These are phyloP conservation scores for Xanthostigma xanthostigma DNA, from an alignment of 2,888 invertebrate species.

Conservation along the genomic window DNA sequence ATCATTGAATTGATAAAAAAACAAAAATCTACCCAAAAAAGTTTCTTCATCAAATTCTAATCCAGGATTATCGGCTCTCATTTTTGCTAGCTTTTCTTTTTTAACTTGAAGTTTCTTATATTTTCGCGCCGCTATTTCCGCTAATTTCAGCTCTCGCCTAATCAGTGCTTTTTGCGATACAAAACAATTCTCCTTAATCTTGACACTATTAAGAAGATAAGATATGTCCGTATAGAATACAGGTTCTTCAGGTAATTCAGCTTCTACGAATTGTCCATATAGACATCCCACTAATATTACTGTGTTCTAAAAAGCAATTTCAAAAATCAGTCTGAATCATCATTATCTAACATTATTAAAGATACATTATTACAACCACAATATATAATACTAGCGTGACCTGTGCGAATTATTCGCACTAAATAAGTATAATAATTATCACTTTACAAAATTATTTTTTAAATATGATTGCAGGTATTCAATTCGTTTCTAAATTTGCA, in stretches of 20 bases:
- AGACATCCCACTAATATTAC: slow-evolving; percentile 38
- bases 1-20: too few relatives aligned
- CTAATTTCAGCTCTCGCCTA: slow-evolving; percentile 39
- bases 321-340: too few relatives aligned
- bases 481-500: too few relatives aligned
- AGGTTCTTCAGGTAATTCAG: slow-evolving; percentile 29
- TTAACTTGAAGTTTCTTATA: slow-evolving; percentile 34
- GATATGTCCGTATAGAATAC: slow-evolving; percentile 30
- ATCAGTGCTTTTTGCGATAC: slow-evolving; percentile 43
- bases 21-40: slow-evolving; percentile 35
- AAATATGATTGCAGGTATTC: too few relatives aligned
- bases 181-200: slow-evolving; percentile 31
- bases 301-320: slow-evolving; percentile 19
- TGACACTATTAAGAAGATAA: slow-evolving; percentile 26
- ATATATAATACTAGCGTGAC: too few relatives aligned
- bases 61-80: slow-evolving; percentile 39
- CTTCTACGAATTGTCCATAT: slow-evolving; percentile 38
- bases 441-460: too few relatives aligned
- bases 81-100: slow-evolving; percentile 39
- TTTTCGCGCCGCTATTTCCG: slow-evolving; percentile 36
- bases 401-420: too few relatives aligned
- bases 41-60: slow-evolving; percentile 42
- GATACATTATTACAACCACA: too few relatives aligned
- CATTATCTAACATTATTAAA: too few relatives aligned
- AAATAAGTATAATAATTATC: too few relatives aligned